Percentiles rank a stretch among this genome's conserved stretches.
phyloP scores from a whole-genome alignment of 2,113 vertebrate species.

The Cyanoramphus novaezelandiae region DNA sequence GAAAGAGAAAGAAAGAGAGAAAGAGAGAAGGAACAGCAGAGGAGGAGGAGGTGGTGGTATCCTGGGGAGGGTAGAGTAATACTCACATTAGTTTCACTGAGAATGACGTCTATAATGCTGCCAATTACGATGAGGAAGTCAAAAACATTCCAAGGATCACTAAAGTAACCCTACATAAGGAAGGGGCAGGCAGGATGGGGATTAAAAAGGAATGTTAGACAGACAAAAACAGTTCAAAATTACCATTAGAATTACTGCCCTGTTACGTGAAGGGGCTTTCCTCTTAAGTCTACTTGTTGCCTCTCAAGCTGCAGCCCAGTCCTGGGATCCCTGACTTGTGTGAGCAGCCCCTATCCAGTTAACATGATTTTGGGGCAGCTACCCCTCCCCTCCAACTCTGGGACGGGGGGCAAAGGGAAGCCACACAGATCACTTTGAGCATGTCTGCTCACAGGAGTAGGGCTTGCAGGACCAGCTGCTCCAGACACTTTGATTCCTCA shows the following conservation, averaged over 20 bases:
- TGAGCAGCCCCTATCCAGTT: neutral
- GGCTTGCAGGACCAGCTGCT: neutral
- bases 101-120: slow-evolving; percentile 99
- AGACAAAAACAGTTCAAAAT: slow-evolving; percentile 83
- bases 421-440: neutral
- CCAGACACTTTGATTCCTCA: neutral
- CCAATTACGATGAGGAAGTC: slow-evolving; percentile 99
- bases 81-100: slow-evolving; percentile 99
- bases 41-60: slow-evolving; percentile 70
- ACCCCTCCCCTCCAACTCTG: neutral
- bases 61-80: slow-evolving; percentile 83
- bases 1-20: slow-evolving; percentile 64
- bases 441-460: neutral
- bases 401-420: neutral
- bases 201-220: slow-evolving; percentile 98
- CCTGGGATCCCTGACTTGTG: neutral
- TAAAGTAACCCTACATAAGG: slow-evolving; percentile 99
- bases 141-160: slow-evolving; percentile 99
- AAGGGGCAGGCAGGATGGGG: slow-evolving; percentile 90
- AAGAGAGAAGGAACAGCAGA: slow-evolving; percentile 66
- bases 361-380: neutral
- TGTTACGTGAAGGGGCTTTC: slow-evolving; percentile 46
- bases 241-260: slow-evolving; percentile 73
- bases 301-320: neutral
- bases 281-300: neutral